Percentiles rank a stretch among this genome's conserved stretches.
These are phyloP conservation scores for Apostichopus leukothele DNA, from an alignment of 53 echinoderm and acorn worm genomes.

Conservation along the genomic window DNA sequence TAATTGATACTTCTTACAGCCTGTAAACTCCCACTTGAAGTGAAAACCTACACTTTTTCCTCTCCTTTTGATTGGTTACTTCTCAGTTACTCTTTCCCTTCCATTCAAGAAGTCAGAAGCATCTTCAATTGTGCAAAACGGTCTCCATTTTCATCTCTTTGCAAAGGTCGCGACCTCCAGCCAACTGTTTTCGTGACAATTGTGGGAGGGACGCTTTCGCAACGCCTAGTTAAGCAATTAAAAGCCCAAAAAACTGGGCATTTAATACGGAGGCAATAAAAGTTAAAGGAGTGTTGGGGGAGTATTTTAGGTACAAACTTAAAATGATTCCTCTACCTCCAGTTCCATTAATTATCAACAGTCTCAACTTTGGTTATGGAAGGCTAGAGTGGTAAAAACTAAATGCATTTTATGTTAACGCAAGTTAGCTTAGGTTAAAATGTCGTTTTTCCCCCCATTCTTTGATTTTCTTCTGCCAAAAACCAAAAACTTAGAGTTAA, in stretches of 20 bases:
- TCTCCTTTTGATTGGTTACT: constrained; percentile 12
- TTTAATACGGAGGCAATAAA: too few relatives aligned
- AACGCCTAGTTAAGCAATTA: constrained; percentile 10
- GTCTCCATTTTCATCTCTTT: neutral
- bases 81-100: constrained; percentile 9
- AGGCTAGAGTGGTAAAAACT: too few relatives aligned
- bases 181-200: neutral
- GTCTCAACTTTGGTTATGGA: too few relatives aligned
- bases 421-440: too few relatives aligned
- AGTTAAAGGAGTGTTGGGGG: too few relatives aligned
- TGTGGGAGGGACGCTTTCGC: neutral
- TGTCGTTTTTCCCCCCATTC: too few relatives aligned
- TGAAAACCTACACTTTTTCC: constrained; percentile 5
- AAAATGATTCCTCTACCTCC: too few relatives aligned
- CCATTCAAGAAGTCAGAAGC: neutral
- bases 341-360: too few relatives aligned
- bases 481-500: too few relatives aligned
- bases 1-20: constrained; percentile 17
- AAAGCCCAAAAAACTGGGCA: neutral
- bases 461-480: too few relatives aligned
- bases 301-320: too few relatives aligned
- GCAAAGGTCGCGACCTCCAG: constrained; percentile 19
- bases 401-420: too few relatives aligned
- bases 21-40: constrained; percentile 29
- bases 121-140: neutral